Evolutionary conservation across 2,797 vertebrate species (phyloP), one percentile per base, ranked within the genome.

Genomic region (Coregonus ussuriensis): DNA sequence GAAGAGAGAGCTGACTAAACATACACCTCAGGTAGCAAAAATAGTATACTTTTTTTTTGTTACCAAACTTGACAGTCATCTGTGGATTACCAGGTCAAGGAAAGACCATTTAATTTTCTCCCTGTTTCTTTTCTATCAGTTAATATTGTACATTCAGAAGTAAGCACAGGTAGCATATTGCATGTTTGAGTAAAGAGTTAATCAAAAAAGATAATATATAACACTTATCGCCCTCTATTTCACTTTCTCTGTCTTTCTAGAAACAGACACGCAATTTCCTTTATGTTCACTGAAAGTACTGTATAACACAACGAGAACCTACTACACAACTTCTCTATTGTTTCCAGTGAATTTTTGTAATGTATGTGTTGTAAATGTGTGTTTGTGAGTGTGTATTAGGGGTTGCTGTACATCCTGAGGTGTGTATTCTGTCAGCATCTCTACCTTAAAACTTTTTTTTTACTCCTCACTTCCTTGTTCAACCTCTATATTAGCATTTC

Each of bases 1-100:
- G 90, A 92, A 88, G 90, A 93, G 94, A 93, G 84, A 85, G 66
- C 88, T 83, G 86, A 88, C 92, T 89, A 92, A 96, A 96, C 95
- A 93, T 87, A 93, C 94, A 96, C 94, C 95, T 93, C 91, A 90
- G 93, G 90, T 81, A 87, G 86, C 73, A 80, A 86, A 52, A 59
- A 67, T 41, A 21, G 4, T 53, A 41, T 51, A 79, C 29, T 3
- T 15, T 53, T 31, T 16, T 5, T 16, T 6, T 41, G 4, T 21
- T 70, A 41, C 5, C 33, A 21, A 70, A 47, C 37, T 35, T 41
- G 33, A 9, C 54, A 21, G n/a, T 21, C 15, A 62, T 62, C 11
- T 35, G 6, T 13, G 6, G 29, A 33, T 18, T 25, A 47, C 25
- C 29, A 51, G 9, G 41, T 25, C 41, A 52, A 51, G 70, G 41